These are phyloP conservation scores for Pomacea maculata DNA, from an alignment of 1,140 invertebrate genomes.

Conservation along the genomic window DNA sequence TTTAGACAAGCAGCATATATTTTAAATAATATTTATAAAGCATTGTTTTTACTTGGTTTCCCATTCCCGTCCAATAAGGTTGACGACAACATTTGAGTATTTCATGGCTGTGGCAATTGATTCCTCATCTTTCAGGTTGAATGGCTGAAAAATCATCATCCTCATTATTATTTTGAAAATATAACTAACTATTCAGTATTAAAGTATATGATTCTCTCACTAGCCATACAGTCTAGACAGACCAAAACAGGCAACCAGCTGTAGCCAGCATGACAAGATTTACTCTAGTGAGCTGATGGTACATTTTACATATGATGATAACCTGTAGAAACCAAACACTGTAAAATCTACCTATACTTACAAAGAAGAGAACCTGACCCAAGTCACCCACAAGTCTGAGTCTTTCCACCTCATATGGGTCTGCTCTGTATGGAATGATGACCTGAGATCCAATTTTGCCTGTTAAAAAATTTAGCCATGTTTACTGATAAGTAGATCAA, in stretches of 20 bases:
- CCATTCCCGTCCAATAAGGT: constrained; percentile 90
- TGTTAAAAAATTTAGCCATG: constrained; percentile 41
- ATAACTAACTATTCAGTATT: neutral
- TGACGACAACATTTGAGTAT: constrained; percentile 98
- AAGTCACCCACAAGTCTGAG: constrained; percentile 91
- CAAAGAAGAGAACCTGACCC: constrained; percentile 88
- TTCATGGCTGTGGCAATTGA: constrained; percentile 86
- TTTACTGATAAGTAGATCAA: neutral
- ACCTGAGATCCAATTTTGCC: constrained; percentile 76
- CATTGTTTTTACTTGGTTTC: constrained; percentile 77
- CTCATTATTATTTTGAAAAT: neutral
- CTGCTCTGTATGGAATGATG: constrained; percentile 91
- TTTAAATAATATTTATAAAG: neutral
- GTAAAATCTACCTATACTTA: constrained; percentile 44
- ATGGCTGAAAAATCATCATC: constrained; percentile 73
- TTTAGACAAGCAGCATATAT: no score
- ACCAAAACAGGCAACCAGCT: neutral
- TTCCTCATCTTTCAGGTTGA: constrained; percentile 86
- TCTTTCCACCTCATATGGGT: constrained; percentile 79
- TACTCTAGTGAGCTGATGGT: no score
- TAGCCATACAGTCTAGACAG: neutral
- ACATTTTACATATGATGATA: no score
- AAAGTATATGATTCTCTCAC: neutral
- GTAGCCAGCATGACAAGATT: no score
- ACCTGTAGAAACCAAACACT: no score